These are phyloP conservation scores for Macropis europaea DNA, from an alignment of 2,888 invertebrate species.

Conservation along the genomic window DNA sequence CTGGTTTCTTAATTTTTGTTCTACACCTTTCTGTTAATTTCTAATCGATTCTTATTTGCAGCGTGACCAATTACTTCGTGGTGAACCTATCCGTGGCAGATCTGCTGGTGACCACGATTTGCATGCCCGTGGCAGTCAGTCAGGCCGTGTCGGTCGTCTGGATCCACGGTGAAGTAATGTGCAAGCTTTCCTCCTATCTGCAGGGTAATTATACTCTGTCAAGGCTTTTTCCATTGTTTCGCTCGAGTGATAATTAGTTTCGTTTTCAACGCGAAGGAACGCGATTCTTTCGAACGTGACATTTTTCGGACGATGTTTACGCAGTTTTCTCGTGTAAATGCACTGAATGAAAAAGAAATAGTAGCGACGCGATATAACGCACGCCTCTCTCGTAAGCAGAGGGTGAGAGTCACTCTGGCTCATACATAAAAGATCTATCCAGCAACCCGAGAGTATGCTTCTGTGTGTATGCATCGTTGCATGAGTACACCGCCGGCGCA, in stretches of 20 bases:
- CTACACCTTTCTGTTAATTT: background rate
- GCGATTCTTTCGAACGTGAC: background rate
- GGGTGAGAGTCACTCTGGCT: slow-evolving; percentile 1
- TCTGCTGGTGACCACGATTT: slow-evolving; percentile 86
- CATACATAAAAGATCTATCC: slow-evolving; percentile 33
- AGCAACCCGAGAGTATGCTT: too few relatives aligned
- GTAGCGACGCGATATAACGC: background rate
- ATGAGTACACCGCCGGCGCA: too few relatives aligned
- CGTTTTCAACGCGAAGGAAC: background rate
- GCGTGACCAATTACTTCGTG: slow-evolving; percentile 88
- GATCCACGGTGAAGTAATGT: slow-evolving; percentile 88
- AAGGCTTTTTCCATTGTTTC: too few relatives aligned
- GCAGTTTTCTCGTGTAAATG: background rate
- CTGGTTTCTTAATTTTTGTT: too few relatives aligned
- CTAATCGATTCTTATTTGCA: too few relatives aligned
- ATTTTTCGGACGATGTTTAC: background rate
- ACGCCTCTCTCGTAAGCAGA: background rate
- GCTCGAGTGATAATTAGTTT: too few relatives aligned
- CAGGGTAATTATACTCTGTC: slow-evolving; percentile 83
- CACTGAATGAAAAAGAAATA: background rate
- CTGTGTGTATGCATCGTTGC: background rate
- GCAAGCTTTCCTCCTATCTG: slow-evolving; percentile 87
- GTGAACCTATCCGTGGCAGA: slow-evolving; percentile 88
- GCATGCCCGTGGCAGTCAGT: slow-evolving; percentile 88
- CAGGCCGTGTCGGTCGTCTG: slow-evolving; percentile 86